A percentile compares a stretch with the other conserved stretches of the same genome.
phyloP scores from a whole-genome alignment of 2,113 vertebrate genomes.

The Larimichthys polyactis region DNA sequence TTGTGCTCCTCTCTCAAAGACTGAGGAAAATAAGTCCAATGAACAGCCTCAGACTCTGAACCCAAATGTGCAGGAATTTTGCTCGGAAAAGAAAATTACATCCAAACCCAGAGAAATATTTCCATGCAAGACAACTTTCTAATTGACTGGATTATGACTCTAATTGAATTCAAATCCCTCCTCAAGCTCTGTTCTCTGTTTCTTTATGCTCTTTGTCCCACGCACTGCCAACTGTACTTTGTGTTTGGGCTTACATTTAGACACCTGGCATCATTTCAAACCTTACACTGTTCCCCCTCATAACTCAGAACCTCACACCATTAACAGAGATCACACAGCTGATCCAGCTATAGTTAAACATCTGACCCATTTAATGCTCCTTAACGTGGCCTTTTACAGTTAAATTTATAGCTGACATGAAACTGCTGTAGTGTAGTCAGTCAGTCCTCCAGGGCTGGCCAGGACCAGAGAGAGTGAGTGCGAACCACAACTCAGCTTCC shows the following conservation, averaged over 20 bases:
- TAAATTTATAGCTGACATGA: conserved; percentile 73
- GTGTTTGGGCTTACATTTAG: conserved; percentile 28
- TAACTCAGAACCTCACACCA: conserved; percentile 59
- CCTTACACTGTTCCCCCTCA: conserved; percentile 35
- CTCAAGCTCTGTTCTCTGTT: not conserved
- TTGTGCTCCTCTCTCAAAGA: conserved; percentile 18
- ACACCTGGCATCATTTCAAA: conserved; percentile 64
- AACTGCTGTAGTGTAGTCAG: conserved; percentile 59
- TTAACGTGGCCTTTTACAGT: conserved; percentile 68
- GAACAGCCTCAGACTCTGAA: conserved; percentile 10
- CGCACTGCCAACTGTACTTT: conserved; percentile 13
- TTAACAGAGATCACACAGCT: conserved; percentile 71
- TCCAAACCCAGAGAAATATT: conserved; percentile 41
- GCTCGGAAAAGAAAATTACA: conserved; percentile 57
- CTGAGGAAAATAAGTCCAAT: conserved; percentile 21
- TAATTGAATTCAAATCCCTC: conserved; percentile 32
- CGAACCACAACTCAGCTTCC: conserved; percentile 63
- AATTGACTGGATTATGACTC: conserved; percentile 38
- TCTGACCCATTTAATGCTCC: conserved; percentile 74
- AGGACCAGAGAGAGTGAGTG: conserved; percentile 40
- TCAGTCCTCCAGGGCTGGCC: conserved; percentile 42
- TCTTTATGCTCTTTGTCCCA: conserved; percentile 9
- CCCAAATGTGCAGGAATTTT: conserved; percentile 17
- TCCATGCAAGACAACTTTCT: conserved; percentile 41
- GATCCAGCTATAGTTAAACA: conserved; percentile 74